Conservation (phyloP, 2,888 invertebrate species). For the Sarcophaga rosellei region DNA sequence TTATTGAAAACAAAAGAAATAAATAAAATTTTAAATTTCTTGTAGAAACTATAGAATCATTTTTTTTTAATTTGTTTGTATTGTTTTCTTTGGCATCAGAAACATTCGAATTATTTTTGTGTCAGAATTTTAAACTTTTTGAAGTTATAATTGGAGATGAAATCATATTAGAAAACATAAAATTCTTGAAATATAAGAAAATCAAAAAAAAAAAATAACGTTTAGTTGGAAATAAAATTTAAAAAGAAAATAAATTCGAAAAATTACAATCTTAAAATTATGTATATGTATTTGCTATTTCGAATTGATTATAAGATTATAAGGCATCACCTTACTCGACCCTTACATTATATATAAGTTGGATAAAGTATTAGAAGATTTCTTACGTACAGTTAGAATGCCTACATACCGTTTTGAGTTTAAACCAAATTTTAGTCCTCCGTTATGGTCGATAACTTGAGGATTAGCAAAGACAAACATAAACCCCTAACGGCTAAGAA, state of each 20-base stretch:
- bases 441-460: too few species aligned
- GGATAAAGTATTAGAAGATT: too few species aligned
- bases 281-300: constrained; percentile 7
- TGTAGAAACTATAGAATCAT: not conserved
- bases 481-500: too few species aligned
- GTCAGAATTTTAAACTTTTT: constrained; percentile 25
- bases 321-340: too few species aligned
- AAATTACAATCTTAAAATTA: constrained; percentile 39
- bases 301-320: too few species aligned
- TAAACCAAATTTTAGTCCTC: too few species aligned
- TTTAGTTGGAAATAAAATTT: constrained; percentile 65
- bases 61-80: not conserved
- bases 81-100: constrained; percentile 8
- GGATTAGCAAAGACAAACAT: too few species aligned
- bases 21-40: constrained; percentile 20
- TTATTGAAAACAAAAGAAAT: not conserved
- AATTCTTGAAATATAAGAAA: constrained; percentile 28
- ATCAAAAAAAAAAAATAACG: constrained; percentile 47
- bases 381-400: too few species aligned
- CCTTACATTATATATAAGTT: too few species aligned
- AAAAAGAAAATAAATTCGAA: constrained; percentile 57
- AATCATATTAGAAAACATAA: constrained; percentile 15
- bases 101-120: not conserved
- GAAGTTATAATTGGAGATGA: not conserved
- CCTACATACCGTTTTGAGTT: too few species aligned